Evolutionary conservation across 2,888 invertebrate genomes (phyloP).

Genomic region (Diaphora mendica): DNA sequence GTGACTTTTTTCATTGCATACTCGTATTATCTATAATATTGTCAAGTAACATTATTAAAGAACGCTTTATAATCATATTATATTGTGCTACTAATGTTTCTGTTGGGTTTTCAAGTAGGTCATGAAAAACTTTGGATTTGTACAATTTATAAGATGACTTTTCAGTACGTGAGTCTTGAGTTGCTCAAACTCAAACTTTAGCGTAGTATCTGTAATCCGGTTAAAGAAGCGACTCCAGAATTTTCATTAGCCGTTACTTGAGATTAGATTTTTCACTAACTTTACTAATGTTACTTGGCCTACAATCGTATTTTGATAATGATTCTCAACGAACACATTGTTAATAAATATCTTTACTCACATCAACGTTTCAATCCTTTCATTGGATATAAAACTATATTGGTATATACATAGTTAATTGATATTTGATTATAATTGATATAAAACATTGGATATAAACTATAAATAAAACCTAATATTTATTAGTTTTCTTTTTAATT

Average conservation of each 20-base stretch:
- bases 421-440: too few relatives aligned
- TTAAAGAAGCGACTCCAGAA: slow-evolving; percentile 27
- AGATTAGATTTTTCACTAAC: slow-evolving; percentile 24
- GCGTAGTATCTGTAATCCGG: slow-evolving; percentile 18
- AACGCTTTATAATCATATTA: slow-evolving; percentile 10
- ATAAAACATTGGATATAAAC: too few relatives aligned
- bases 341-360: background rate
- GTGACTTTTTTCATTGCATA: too few relatives aligned
- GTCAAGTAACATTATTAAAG: background rate
- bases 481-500: too few relatives aligned
- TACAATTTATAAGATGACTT: slow-evolving; percentile 31
- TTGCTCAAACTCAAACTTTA: slow-evolving; percentile 22
- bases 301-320: slow-evolving; percentile 28
- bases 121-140: slow-evolving; percentile 35
- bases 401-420: too few relatives aligned
- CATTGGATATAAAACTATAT: too few relatives aligned
- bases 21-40: background rate
- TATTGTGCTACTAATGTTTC: background rate
- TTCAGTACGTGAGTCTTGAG: slow-evolving; percentile 22
- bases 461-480: too few relatives aligned
- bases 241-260: slow-evolving; percentile 30
- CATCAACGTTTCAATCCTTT: background rate
- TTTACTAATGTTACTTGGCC: slow-evolving; percentile 12
- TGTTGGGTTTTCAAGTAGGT: slow-evolving; percentile 28
- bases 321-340: slow-evolving; percentile 19